A percentile compares a stretch with the other conserved stretches of the same genome.
Evolutionary conservation across 37 sponge, comb jelly and placozoan genomes (phyloP).

Genomic region (Eunapius fragilis): DNA sequence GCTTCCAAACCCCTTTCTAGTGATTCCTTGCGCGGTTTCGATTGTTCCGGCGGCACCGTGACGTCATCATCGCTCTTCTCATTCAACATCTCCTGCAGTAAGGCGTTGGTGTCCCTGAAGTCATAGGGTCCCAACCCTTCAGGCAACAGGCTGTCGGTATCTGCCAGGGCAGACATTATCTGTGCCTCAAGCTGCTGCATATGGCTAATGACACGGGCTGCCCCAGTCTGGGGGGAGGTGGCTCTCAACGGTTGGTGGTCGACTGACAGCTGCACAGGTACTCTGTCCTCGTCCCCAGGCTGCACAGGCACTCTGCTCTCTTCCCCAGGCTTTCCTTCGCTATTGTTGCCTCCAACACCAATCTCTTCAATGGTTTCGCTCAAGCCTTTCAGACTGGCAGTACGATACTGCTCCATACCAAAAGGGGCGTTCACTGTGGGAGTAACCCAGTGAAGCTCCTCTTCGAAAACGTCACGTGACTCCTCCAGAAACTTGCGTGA

Average conservation of each 20-base stretch:
- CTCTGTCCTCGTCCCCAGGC: background rate
- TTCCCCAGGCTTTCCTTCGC: background rate
- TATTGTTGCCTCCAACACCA: background rate
- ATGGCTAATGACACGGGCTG: background rate
- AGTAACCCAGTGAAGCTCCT: background rate
- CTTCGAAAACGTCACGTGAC: background rate
- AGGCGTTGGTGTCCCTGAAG: background rate
- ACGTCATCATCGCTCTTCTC: background rate
- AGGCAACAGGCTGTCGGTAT: background rate
- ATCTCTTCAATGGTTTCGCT: conserved; percentile 32
- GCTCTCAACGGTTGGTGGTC: background rate
- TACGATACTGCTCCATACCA: conserved; percentile 14
- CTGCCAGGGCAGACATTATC: conserved; percentile 7
- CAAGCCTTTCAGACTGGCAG: conserved; percentile 22
- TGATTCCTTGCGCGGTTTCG: background rate
- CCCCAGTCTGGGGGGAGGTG: background rate
- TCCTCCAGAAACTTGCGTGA: conserved; percentile 42
- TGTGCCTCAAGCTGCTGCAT: conserved; percentile 13
- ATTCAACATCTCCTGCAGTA: background rate
- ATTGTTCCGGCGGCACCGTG: background rate
- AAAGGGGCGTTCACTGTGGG: background rate
- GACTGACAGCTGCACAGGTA: background rate
- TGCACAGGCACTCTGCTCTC: background rate
- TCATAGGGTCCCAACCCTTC: background rate
- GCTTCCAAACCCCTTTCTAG: background rate